phyloP scores from a whole-genome alignment of 37 sponge, comb jelly and placozoan genomes.

The Ephydatia muelleri region DNA sequence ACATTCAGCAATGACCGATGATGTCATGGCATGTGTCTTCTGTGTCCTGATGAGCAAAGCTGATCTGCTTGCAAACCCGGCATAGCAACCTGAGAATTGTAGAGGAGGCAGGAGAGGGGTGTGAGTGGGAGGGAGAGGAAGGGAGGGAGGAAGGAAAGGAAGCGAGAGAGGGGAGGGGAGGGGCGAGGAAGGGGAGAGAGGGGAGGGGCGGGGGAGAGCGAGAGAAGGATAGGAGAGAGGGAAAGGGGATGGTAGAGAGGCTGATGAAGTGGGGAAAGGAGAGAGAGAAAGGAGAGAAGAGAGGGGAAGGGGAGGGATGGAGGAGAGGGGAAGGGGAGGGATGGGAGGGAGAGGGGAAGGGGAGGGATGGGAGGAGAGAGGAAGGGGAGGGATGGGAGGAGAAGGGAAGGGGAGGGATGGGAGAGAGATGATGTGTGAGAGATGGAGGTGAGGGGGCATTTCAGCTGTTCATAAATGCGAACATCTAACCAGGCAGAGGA shows the following conservation, averaged over 20 bases:
- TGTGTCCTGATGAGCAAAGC: conserved; percentile 19
- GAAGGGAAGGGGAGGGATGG: neutral
- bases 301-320: neutral
- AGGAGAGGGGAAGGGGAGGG: neutral
- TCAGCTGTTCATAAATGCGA: neutral
- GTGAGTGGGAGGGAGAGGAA: neutral
- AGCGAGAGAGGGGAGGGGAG: neutral
- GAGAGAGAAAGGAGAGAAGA: neutral
- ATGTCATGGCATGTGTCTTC: neutral
- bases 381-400: neutral
- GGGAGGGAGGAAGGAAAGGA: neutral
- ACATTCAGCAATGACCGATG: neutral
- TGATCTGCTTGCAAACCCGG: conserved; percentile 43
- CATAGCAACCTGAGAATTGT: conserved; percentile 31
- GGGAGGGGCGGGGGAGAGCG: neutral
- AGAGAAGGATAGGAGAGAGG: neutral
- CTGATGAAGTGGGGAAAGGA: neutral
- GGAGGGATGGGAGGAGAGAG: neutral
- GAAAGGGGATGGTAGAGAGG: neutral
- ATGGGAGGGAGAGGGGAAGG: neutral
- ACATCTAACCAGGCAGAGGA: neutral
- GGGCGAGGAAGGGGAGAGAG: neutral
- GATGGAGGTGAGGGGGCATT: neutral
- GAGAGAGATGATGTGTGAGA: neutral
- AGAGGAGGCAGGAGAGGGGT: neutral